Base-by-base conservation (phyloP, 2,888 invertebrate species). In the Cordylochernes scorpioides region DNA sequence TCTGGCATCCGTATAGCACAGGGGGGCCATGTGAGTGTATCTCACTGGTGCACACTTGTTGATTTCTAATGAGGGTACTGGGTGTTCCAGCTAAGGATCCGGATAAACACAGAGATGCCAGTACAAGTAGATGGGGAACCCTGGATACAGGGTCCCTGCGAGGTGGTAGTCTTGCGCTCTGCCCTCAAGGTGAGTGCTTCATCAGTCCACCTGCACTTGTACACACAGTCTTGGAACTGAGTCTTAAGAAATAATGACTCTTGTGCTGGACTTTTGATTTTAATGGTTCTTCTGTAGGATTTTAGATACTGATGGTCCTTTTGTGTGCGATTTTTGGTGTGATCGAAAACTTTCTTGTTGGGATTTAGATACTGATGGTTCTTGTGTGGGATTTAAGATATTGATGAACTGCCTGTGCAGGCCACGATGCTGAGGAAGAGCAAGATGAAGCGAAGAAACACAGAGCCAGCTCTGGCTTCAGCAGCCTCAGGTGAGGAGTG, bases 381-480 rank as follows among this genome's bases (percentile, higher is more conserved):
- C n/a, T n/a, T n/a, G n/a, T n/a, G n/a, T n/a, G n/a, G n/a, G n/a
- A n/a, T n/a, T n/a, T n/a, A n/a, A n/a, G n/a, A n/a, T n/a, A n/a
- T n/a, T n/a, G n/a, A n/a, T n/a, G n/a, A n/a, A n/a, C 16, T 30
- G 17, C 29, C 28, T 27, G 32, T 46, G 19, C 50, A 94, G 94
- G 94, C 94, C 57, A 94, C 91, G 61, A 97, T 97, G 94, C 68
- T 97, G 69, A 91, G 91, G 74, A 97, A 94, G 72, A 73, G 71
- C 64, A 94, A 91, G 69, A 84, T 86, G 67, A 86, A 82, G 64
- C 70, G 86, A 57, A 72, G 86, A 54, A 80, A 86, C 62, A 80
- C 80, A 46, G 78, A 80, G 33, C 43, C 46, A 35, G 38, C 36
- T 13, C 33, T 42, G 28, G 38, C 36, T 17, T n/a, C n/a, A n/a